Conservation (phyloP, 2,113 vertebrate genomes). For the Pseudolaguvia tuberculata region DNA sequence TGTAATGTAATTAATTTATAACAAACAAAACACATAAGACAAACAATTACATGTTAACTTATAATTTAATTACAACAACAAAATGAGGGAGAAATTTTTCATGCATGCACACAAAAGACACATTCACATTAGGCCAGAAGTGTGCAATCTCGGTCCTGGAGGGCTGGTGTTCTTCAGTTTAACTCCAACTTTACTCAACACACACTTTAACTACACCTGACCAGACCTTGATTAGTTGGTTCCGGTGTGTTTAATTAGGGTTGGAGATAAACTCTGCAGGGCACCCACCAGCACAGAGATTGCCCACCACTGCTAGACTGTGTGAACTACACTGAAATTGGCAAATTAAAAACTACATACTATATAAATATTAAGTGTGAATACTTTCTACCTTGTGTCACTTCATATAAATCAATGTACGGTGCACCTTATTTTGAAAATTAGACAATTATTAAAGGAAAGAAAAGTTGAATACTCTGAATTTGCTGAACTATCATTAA, state of each 20-base stretch:
- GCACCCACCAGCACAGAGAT: too few relatives aligned
- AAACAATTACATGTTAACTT: background rate
- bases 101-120: slow-evolving; percentile 1
- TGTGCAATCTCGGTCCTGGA: too few relatives aligned
- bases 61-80: background rate
- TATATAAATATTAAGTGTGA: slow-evolving; percentile 15
- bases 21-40: background rate
- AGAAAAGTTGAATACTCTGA: background rate
- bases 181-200: too few relatives aligned
- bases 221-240: too few relatives aligned
- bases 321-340: slow-evolving; percentile 13
- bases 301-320: too few relatives aligned
- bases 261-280: too few relatives aligned
- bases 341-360: background rate
- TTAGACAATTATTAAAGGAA: slow-evolving; percentile 4
- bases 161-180: too few relatives aligned
- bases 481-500: slow-evolving; percentile 13
- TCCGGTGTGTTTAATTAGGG: too few relatives aligned
- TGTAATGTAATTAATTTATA: background rate
- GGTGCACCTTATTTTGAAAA: slow-evolving; percentile 4
- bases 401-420: slow-evolving; percentile 17
- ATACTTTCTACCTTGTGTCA: background rate
- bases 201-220: too few relatives aligned
- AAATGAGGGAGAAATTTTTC: background rate
- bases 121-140: too few relatives aligned